Evolutionary conservation across 2,797 vertebrate species (phyloP), one percentile per base, ranked within the genome.

Genomic region (Myotis myotis): DNA sequence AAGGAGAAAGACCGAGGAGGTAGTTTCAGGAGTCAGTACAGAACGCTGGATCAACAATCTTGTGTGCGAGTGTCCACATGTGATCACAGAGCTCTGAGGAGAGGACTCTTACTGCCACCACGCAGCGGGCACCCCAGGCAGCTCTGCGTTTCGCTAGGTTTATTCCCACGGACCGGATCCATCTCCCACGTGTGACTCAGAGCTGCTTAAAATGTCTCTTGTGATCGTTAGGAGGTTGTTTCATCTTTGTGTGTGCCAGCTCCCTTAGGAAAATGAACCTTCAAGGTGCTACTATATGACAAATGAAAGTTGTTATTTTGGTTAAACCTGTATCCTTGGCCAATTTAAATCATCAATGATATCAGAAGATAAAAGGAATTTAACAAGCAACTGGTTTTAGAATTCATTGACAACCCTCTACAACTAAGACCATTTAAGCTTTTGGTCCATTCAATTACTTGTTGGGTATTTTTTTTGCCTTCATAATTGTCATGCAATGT

Each of bases 1-100:
- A 30, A 30, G 53, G 72, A 91, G 64, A 64, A 71, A 25, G 20
- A 28, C 28, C 28, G 38, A 53, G 6, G 53, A 72, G 15, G 38
- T 36, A n/a, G 78, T 71, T 89, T 81, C 74, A 85, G 57, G n/a
- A 85, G 72, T 76, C 51, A 66, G 16, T 33, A 90, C 91, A 89
- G 25, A 57, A 78, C n/a, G n/a, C 13, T 47, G 33, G 60, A 71
- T 74, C 33, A 53, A 36, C 49, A 68, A 4, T 55, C 51, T 12
- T n/a, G 10, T 2, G 16, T 47, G 28, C 23, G 60, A 81, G 72
- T 17, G 10, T 36, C 38, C 1, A 47, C 60, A 68, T 62, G 47
- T 64, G 51, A 70, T 68, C 75, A 71, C 9, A 78, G 30, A 84
- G 23, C 17, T 80, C 62, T 68, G 66, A 47, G 25, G 55, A 55